phyloP scores from a whole-genome alignment of 2,797 vertebrate genomes.

The Chelidonichthys spinosus region DNA sequence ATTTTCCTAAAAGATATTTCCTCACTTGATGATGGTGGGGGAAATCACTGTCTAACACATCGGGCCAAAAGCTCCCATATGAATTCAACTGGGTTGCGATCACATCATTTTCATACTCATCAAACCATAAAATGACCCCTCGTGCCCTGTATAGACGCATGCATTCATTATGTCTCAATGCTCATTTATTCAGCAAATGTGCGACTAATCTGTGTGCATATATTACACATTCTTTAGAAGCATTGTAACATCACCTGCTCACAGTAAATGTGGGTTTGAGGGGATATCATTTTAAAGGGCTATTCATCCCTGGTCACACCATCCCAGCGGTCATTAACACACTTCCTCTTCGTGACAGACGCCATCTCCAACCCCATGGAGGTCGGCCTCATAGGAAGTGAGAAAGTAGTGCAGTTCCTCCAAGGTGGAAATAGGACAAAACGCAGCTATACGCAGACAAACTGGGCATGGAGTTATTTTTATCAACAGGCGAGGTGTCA shows the following conservation, averaged over 20 bases:
- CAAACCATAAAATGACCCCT: conserved; percentile 2
- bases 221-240: not conserved
- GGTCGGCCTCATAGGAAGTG: conserved; percentile 24
- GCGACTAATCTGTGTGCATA: conserved; percentile 14
- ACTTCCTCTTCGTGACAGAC: conserved; percentile 39
- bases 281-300: conserved; percentile 1
- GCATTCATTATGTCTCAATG: not conserved
- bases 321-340: conserved; percentile 9
- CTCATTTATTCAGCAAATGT: conserved; percentile 22
- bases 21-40: not conserved
- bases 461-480: conserved; percentile 43
- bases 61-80: not conserved
- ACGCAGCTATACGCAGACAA: conserved; percentile 16
- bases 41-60: not conserved
- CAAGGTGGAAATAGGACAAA: conserved; percentile 22
- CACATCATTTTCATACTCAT: conserved; percentile 3
- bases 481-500: conserved; percentile 43
- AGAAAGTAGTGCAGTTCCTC: conserved; percentile 26
- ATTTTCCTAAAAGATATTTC: not conserved
- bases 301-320: not conserved
- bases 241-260: conserved; percentile 12
- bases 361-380: conserved; percentile 19
- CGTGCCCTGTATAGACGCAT: not conserved
- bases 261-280: not conserved
- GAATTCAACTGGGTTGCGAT: not conserved